A percentile compares a stretch with the other conserved stretches of the same genome.
phyloP scores from a whole-genome alignment of 2,113 vertebrate species.

The Peromyscus maniculatus region DNA sequence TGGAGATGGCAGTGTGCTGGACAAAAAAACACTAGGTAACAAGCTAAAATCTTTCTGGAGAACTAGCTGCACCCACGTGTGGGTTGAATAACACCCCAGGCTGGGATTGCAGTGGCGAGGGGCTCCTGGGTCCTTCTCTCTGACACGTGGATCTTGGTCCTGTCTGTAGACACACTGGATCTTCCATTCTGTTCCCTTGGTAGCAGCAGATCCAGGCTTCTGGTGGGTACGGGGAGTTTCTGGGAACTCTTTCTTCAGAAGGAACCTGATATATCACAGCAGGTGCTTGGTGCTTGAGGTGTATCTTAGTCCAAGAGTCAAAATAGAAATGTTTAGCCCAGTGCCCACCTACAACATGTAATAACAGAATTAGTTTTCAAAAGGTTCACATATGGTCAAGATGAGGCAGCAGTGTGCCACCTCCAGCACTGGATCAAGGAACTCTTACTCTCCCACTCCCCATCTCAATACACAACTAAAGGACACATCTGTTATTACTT shows the following conservation, averaged over 20 bases:
- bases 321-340: neutral
- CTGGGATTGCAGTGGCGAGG: neutral
- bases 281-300: neutral
- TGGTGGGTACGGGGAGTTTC: fast-evolving
- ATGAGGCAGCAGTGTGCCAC: fast-evolving
- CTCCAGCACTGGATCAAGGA: neutral
- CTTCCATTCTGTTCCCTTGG: too few relatives aligned
- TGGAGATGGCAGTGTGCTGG: neutral
- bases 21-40: neutral
- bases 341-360: neutral
- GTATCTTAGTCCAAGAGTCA: neutral
- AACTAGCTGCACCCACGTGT: neutral
- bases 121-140: fast-evolving
- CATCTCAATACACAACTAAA: neutral
- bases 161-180: neutral
- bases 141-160: fast-evolving
- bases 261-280: neutral
- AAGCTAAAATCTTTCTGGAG: neutral
- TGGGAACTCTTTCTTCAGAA: neutral
- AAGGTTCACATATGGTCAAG: neutral
- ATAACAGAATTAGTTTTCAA: neutral
- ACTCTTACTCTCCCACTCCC: too few relatives aligned
- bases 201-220: fast-evolving
- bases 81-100: fast-evolving
- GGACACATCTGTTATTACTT: neutral